Conservation (phyloP, 2,888 invertebrate genomes). For the Dermolepida albohirtum region DNA sequence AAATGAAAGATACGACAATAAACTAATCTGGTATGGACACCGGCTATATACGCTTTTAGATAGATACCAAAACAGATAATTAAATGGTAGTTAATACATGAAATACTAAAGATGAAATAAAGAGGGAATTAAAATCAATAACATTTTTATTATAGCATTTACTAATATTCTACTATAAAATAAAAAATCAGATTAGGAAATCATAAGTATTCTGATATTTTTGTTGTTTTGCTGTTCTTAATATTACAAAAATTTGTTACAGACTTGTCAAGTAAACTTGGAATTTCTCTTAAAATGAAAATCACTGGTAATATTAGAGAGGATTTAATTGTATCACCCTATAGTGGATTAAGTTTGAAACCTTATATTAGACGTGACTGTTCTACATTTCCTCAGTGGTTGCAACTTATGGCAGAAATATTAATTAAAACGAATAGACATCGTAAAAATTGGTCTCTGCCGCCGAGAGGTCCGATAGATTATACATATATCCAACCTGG, state of each 20-base stretch:
- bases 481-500: conserved; percentile 90
- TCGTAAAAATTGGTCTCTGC: conserved; percentile 54
- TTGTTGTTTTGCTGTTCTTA: neutral
- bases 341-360: conserved; percentile 79
- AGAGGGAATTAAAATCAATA: too few species aligned
- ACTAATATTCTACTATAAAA: too few species aligned
- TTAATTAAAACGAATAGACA: conserved; percentile 68
- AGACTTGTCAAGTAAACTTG: conserved; percentile 56
- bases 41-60: too few species aligned
- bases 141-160: too few species aligned
- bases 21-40: too few species aligned
- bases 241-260: conserved; percentile 27
- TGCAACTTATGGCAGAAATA: conserved; percentile 77
- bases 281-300: conserved; percentile 53
- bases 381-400: conserved; percentile 76
- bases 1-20: too few species aligned
- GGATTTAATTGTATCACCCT: conserved; percentile 73
- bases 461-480: conserved; percentile 75
- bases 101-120: too few species aligned
- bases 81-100: too few species aligned
- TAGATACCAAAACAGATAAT: too few species aligned
- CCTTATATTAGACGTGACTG: conserved; percentile 86
- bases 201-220: neutral
- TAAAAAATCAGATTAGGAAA: neutral
- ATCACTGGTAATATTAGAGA: conserved; percentile 59